These are phyloP conservation scores for Calliopum simillimum DNA, from an alignment of 2,888 invertebrate genomes.

Conservation along the genomic window DNA sequence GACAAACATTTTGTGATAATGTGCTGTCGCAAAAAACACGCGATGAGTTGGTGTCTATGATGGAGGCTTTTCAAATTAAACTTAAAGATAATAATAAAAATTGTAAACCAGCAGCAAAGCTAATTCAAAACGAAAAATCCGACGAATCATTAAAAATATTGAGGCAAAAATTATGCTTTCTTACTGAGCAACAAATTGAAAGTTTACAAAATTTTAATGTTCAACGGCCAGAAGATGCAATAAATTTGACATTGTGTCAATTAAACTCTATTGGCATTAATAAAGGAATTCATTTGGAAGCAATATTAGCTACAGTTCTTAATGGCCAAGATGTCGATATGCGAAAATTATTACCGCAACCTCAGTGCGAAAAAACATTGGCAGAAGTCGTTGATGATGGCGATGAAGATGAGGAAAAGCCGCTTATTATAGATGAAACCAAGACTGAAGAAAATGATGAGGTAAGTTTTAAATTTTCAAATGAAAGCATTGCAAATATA, in stretches of 20 bases:
- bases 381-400: background rate
- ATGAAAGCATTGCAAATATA: no score
- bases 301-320: constrained; percentile 22
- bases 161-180: constrained; percentile 26
- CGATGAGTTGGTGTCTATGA: background rate
- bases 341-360: background rate
- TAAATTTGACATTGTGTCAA: constrained; percentile 32
- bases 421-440: constrained; percentile 36
- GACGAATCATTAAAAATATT: background rate
- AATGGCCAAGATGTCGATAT: constrained; percentile 21
- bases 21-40: background rate
- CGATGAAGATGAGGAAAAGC: constrained; percentile 30
- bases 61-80: background rate
- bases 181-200: constrained; percentile 29
- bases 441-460: background rate
- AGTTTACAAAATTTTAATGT: constrained; percentile 29
- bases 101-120: no score
- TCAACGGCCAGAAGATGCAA: constrained; percentile 7
- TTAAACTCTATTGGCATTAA: constrained; percentile 33
- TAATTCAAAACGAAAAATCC: background rate
- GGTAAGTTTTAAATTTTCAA: background rate
- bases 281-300: constrained; percentile 28
- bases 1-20: background rate
- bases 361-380: background rate
- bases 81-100: background rate